Conservation (phyloP, 2,888 invertebrate species). For the Leucoma salicis region DNA sequence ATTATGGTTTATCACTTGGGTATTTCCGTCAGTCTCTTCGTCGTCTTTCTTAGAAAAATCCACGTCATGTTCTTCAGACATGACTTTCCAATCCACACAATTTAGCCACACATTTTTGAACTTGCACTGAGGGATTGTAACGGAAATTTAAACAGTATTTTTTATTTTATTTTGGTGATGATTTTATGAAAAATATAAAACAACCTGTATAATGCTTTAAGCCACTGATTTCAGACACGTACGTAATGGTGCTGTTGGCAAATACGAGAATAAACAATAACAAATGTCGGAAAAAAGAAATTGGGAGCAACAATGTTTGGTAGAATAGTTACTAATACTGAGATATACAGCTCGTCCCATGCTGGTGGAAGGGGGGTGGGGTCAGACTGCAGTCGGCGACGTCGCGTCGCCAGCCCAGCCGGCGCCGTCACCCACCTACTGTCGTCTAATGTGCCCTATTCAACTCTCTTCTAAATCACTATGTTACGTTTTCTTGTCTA, state of each 20-base stretch:
- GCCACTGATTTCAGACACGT: too few species aligned
- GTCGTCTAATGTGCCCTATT: slow-evolving; percentile 41
- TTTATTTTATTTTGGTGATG: too few species aligned
- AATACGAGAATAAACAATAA: too few species aligned
- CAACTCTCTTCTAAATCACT: slow-evolving; percentile 30
- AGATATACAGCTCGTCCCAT: slow-evolving; percentile 22
- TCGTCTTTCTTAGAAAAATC: slow-evolving; percentile 48
- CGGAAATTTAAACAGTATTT: neutral
- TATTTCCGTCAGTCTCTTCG: slow-evolving; percentile 34
- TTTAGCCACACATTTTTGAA: slow-evolving; percentile 33
- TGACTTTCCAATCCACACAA: slow-evolving; percentile 46
- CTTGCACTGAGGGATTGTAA: neutral
- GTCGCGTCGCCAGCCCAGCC: slow-evolving; percentile 77
- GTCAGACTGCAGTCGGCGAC: slow-evolving; percentile 51
- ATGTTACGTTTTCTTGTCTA: slow-evolving; percentile 17
- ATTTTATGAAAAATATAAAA: too few species aligned
- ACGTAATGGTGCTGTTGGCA: too few species aligned
- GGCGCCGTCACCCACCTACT: slow-evolving; percentile 54
- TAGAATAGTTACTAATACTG: slow-evolving; percentile 30
- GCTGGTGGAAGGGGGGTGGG: slow-evolving; percentile 28
- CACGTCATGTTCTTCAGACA: slow-evolving; percentile 69
- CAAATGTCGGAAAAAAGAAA: too few species aligned
- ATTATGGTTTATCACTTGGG: slow-evolving; percentile 20
- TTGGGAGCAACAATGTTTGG: slow-evolving; percentile 15
- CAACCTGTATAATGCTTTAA: too few species aligned